Percentiles rank a stretch among this genome's conserved stretches.
phyloP scores from a whole-genome alignment of 2,797 vertebrate species.

The Mionectes olivaceus region DNA sequence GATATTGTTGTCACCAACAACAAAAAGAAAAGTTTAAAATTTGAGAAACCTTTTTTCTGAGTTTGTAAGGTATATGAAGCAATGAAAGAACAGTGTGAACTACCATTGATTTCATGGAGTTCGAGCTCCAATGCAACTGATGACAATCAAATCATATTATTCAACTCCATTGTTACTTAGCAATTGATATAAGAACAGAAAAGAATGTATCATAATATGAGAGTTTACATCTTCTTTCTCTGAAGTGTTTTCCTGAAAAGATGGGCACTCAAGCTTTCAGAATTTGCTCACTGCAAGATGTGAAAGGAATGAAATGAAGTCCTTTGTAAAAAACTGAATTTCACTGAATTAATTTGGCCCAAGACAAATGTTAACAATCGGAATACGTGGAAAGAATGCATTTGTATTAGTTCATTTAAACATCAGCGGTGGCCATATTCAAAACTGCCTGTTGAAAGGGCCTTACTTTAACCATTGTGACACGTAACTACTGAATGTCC shows the following conservation, averaged over 20 bases:
- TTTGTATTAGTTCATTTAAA: neutral
- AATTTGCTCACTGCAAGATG: neutral
- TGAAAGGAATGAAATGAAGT: neutral
- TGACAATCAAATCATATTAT: neutral
- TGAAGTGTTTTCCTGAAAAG: slow-evolving; percentile 4
- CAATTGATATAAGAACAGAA: neutral
- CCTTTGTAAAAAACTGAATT: neutral
- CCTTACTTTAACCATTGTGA: neutral
- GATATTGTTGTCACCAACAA: neutral
- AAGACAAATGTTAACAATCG: neutral
- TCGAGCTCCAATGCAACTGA: neutral
- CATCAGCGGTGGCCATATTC: neutral
- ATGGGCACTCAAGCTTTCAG: neutral
- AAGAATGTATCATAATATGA: neutral
- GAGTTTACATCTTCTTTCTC: neutral
- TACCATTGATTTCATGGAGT: neutral
- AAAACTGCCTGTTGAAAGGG: neutral
- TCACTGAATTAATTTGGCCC: neutral
- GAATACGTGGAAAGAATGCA: accelerated
- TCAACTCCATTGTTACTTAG: neutral
- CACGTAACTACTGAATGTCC: neutral
- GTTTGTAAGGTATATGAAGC: neutral
- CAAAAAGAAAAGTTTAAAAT: neutral
- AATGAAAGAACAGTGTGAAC: neutral
- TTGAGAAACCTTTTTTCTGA: neutral